Base-by-base conservation (phyloP, 2,888 invertebrate species). In the Drosophila ustulata region DNA sequence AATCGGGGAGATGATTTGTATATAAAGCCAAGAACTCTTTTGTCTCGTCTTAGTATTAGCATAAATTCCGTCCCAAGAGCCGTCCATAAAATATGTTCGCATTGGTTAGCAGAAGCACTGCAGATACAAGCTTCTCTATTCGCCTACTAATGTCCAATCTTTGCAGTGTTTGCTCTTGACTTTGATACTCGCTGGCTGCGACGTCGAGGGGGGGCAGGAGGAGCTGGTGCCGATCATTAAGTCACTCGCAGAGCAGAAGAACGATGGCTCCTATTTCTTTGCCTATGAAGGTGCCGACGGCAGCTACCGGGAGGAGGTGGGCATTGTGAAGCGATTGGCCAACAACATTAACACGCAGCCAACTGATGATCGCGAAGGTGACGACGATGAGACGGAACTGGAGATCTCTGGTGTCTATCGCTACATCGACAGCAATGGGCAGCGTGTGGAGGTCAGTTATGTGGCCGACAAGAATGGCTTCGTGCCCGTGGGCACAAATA, bases 391-490 rank as follows among this genome's bases (percentile, higher is more conserved):
- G 34, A 34, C 59, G 46, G 70, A 72, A 11, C 73, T 91, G 50
- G 88, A 83, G 37, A 73, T 91, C n/a, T 83, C 88, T 32, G 91
- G 92, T n/a, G 75, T 82, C 28, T 91, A 90, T 74, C 80, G 87
- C 55, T 92, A 91, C 63, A 69, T 77, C 30, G 90, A 90, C 73
- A 82, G 78, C 58, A 69, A 79, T 59, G 91, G 91, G 28, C 62
- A 88, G 39, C 68, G 71, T 43, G 81, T 91, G 55, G 73, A 89
- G 53, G 92, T 91, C n/a, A 82, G 71, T 43, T 92, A 91, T 65
- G 81, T 89, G 34, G 91, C 92, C 9, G 91, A 90, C 74, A 81
- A 89, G 62, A 84, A 90, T 67, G 91, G 91, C 13, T 91, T 91
- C 66, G 82, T 88, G 61, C 88, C 91, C 18, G 67, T 82, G 32